Percentiles rank a stretch among this genome's conserved stretches.
Conservation (phyloP, 2,797 vertebrate genomes). For the Alca torda region DNA sequence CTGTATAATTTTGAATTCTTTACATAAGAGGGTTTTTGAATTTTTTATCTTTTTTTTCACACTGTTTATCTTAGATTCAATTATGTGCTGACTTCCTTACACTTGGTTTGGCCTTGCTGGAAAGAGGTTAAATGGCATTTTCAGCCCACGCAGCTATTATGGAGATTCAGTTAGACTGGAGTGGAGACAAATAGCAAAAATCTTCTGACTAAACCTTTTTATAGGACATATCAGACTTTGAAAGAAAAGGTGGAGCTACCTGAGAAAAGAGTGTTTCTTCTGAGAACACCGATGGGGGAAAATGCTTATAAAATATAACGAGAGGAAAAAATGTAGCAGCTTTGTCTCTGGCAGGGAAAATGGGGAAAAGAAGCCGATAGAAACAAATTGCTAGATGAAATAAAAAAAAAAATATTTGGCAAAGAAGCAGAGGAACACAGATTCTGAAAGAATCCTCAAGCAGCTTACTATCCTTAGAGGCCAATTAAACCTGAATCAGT, state of each 20-base stretch:
- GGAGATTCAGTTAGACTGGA: background rate
- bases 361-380: background rate
- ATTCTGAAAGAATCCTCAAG: slow-evolving; percentile 50
- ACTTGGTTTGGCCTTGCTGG: background rate
- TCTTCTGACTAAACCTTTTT: background rate
- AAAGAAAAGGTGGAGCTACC: slow-evolving; percentile 1
- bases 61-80: background rate
- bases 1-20: background rate
- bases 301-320: background rate
- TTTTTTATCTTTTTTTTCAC: background rate
- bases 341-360: slow-evolving; percentile 22
- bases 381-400: slow-evolving; percentile 47
- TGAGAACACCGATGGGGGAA: background rate
- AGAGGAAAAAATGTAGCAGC: background rate
- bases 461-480: slow-evolving; percentile 57
- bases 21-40: background rate
- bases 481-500: slow-evolving; percentile 63
- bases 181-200: background rate
- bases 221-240: background rate
- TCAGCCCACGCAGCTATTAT: background rate
- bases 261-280: background rate
- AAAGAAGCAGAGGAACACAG: slow-evolving; percentile 52
- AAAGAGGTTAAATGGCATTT: background rate
- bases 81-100: background rate
- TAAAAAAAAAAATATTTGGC: slow-evolving; percentile 38